A percentile compares a stretch with the other conserved stretches of the same genome.
Evolutionary conservation across 2,113 vertebrate species (phyloP).

Genomic region (Misgurnus anguillicaudatus): DNA sequence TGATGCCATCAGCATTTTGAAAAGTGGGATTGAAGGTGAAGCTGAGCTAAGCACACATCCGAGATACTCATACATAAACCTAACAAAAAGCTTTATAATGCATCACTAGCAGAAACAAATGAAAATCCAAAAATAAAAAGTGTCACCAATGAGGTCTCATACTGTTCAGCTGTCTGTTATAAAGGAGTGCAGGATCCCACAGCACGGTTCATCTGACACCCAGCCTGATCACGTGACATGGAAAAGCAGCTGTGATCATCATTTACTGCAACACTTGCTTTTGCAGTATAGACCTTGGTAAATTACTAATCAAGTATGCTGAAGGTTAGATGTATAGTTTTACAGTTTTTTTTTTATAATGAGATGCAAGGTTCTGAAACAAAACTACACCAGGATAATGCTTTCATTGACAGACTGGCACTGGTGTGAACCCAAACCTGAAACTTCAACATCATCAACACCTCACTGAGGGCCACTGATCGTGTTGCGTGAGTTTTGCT

Average conservation of each 20-base stretch:
- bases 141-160: not conserved
- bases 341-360: no score
- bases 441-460: constrained; percentile 1
- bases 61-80: not conserved
- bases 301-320: not conserved
- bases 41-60: not conserved
- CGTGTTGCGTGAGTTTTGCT: constrained; percentile 9
- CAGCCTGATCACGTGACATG: constrained; percentile 26
- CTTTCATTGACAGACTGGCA: constrained; percentile 3
- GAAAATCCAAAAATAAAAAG: no score
- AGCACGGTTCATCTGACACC: constrained; percentile 25
- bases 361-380: not conserved
- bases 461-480: not conserved
- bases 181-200: not conserved
- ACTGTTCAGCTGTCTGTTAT: not conserved
- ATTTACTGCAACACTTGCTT: not conserved
- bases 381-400: not conserved
- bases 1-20: not conserved
- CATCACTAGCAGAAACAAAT: not conserved
- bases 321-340: not conserved
- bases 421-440: constrained; percentile 16
- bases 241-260: constrained; percentile 22
- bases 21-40: not conserved
- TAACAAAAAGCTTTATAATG: not conserved
- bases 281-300: not conserved